These are phyloP conservation scores for Henricia sp. DNA, from an alignment of 53 echinoderm and acorn worm genomes.

Conservation along the genomic window DNA sequence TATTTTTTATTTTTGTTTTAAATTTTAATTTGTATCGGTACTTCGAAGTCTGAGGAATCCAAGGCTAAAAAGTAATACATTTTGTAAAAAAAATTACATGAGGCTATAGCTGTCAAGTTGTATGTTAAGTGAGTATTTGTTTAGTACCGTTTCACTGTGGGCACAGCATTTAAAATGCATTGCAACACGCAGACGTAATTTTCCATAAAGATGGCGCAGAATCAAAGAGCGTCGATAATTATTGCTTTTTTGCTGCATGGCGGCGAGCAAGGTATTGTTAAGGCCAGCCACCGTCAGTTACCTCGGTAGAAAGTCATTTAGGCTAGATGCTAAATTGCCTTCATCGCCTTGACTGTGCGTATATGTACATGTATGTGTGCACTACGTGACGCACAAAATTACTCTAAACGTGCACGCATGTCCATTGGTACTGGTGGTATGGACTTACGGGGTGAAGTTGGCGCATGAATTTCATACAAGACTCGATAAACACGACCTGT, in stretches of 20 bases:
- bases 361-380: not conserved
- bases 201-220: not conserved
- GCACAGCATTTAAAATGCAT: not conserved
- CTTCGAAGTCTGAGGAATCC: too few species aligned
- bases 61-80: too few species aligned
- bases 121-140: too few species aligned
- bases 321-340: not conserved
- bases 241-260: not conserved
- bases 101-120: too few species aligned
- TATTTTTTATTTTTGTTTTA: too few species aligned
- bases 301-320: conserved; percentile 25
- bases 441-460: too few species aligned
- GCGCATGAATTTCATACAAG: too few species aligned
- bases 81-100: too few species aligned
- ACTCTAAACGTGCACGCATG: not conserved
- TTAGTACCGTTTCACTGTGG: too few species aligned
- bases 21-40: too few species aligned
- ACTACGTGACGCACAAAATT: not conserved
- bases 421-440: not conserved
- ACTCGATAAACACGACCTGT: not conserved
- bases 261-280: conserved; percentile 9
- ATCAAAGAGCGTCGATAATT: not conserved
- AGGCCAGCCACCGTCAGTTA: not conserved
- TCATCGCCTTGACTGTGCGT: not conserved
- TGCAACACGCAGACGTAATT: not conserved